phyloP scores from a whole-genome alignment of 2,888 invertebrate genomes.

The Serripes groenlandicus region DNA sequence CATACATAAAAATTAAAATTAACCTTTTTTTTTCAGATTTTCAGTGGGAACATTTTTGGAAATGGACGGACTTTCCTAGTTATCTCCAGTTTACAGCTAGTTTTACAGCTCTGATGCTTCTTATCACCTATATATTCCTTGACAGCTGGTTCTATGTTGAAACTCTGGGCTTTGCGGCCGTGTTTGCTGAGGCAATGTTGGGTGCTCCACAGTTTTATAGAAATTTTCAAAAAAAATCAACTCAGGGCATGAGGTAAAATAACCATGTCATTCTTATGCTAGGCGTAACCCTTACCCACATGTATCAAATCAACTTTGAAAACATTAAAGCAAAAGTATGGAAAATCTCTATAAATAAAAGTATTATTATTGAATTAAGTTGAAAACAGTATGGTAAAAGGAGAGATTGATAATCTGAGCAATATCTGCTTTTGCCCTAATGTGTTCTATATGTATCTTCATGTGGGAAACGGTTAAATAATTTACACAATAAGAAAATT shows the following conservation, averaged over 20 bases:
- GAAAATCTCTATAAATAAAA: too few species aligned
- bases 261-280: not conserved
- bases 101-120: constrained; percentile 93
- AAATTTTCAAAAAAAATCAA: constrained; percentile 93
- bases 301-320: too few species aligned
- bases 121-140: constrained; percentile 91
- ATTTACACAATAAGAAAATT: too few species aligned
- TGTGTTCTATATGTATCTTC: not conserved
- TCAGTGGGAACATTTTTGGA: constrained; percentile 97
- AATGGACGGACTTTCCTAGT: constrained; percentile 99
- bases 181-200: constrained; percentile 98
- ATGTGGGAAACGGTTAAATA: not conserved
- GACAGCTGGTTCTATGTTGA: constrained; percentile 95
- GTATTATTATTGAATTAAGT: not conserved
- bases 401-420: not conserved
- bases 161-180: constrained; percentile 96
- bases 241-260: constrained; percentile 93
- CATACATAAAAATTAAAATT: too few species aligned
- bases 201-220: constrained; percentile 95
- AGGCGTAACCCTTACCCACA: too few species aligned
- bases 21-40: constrained; percentile 92
- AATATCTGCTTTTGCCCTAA: not conserved
- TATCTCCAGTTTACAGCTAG: constrained; percentile 97
- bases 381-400: not conserved
- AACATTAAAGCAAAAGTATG: too few species aligned